Base-by-base conservation (phyloP, 2,797 vertebrate species). In the Halcyon chelicuti region DNA sequence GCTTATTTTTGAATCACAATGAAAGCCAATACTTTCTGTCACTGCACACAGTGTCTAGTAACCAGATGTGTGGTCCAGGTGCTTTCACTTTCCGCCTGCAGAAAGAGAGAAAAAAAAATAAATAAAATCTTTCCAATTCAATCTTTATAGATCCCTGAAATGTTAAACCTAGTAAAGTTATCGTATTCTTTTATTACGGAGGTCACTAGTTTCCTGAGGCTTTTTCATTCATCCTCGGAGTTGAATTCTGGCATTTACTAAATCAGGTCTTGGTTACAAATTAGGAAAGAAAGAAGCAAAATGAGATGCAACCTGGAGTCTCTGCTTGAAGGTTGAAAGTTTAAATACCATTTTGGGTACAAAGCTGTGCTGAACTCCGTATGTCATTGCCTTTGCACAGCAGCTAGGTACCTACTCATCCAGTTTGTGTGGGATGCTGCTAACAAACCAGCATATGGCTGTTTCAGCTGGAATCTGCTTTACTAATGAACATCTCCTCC, bases 211-310 rank as follows among this genome's bases (percentile, higher is more conserved):
- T 96, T 96, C 97, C 95, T 85, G 70, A 46, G 87, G 96, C 90
- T 95, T 89, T 97, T 93, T 93, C 76, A 94, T 97, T 96, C 96
- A 92, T 94, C 83, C 58, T 92, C 31, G 55, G 47, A 86, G 74
- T 7, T 79, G 63, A 97, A 94, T 55, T 31, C 51, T 96, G 92
- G 82, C 94, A 94, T 98, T 97, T 97, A 86, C 88, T 97, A 96
- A 96, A 97, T 97, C 76, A 94, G 96, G 86, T 70, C 72, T 91
- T 85, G 82, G 86, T 94, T 97, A 90, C 75, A 97, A 96, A 97
- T 97, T 93, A 94, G 39, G 39, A 65, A 96, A 92, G 71, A 86
- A 80, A 81, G 86, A 79, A 92, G 49, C 42, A 88, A 87, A 96
- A 77, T 83, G 75, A 96, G 75, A 94, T 54, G 39, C 60, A 91